Base-by-base conservation (phyloP, 2,888 invertebrate species). In the Mimas tiliae region DNA sequence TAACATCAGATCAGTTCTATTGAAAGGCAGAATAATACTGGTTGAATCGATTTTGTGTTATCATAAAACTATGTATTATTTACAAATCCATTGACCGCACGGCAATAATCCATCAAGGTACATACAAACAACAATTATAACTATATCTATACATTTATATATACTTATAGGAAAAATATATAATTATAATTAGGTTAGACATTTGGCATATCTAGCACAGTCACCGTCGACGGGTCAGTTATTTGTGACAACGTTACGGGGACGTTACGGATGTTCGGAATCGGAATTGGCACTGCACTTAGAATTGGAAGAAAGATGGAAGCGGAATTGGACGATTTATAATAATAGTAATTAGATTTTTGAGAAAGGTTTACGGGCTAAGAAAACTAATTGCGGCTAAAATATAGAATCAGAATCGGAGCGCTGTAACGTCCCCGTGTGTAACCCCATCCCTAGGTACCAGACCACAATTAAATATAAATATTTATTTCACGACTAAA, bases 201-300 rank as follows among this genome's bases (percentile, higher is more conserved):
- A 70, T 77, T 77, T 77, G 77, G 77, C 77, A 77, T 77, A 77
- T 75, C 77, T 77, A 77, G 77, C 77, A 76, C 77, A 71, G 72
- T 66, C 58, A 58, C 58, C 58, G 42, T 19, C 42, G 58, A 58
- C 38, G 58, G 58, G 58, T 38, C 58, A 19, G 16, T 34, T 55
- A 52, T 58, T 58, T 58, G 58, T 58, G 58, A 58, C 70, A 70
- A 66, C 47, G 33, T 33, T 19, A 38, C 66, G 67, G 65, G 63
- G n/a, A 58, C 16, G 55, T 19, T 58, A 42, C 42, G 58, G 58
- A 16, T 33, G 34, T 19, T 11, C 55, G 9, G 16, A 55, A 38
- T 11, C 50, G 48, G 48, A 48, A 48, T 48, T 48, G 48, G 48
- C 48, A 48, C 48, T 50, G 50, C 9, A 9, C 50, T 50, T 19